Evolutionary conservation across 1,140 invertebrate genomes (phyloP), one percentile per base, ranked within the genome.

Genomic region (Drosophila rhopaloa): DNA sequence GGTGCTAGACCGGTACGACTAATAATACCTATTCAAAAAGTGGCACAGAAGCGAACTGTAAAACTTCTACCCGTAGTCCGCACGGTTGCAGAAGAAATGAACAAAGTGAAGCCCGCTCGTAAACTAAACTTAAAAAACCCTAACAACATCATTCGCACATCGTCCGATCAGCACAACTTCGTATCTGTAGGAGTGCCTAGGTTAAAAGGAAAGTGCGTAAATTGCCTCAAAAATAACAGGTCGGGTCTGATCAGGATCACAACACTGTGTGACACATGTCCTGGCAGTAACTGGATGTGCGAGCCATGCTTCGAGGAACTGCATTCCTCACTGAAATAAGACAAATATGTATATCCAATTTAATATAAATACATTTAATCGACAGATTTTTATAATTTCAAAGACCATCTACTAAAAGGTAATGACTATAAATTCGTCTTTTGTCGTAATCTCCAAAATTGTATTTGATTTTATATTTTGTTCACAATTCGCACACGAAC

Each of bases 221-320:
- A 72, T 1, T 92, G 91, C 48, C 53, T 92, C 2, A 86, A 68
- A 24, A 70, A 67, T 0, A 72, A 77, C 14, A 53, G 53, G 24
- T n/a, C 37, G 3, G 53, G 67, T 37, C 46, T 88, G 5, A 27
- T 53, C 0, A 79, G 75, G 13, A 59, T 92, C 2, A 63, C 37
- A n/a, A 90, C 86, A 2, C 78, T 78, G 44, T 92, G 91, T 27
- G 70, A 91, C 24, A 43, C 66, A 5, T 92, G 91, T 68, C 85
- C 89, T 0, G 83, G 81, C 29, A 65, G 74, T 10, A 80, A 74
- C 46, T 92, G 91, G 91, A 92, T 92, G 85, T 92, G 91, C 47
- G 70, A 73, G 11, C 0, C 32, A 0, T 92, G 91, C 55, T 92
- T 92, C 29, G 73, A 80, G 2, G 77, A 79, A 9, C 47, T 82